These are phyloP conservation scores for Ormyrus nitidulus DNA, from an alignment of 2,888 invertebrate species.

Conservation along the genomic window DNA sequence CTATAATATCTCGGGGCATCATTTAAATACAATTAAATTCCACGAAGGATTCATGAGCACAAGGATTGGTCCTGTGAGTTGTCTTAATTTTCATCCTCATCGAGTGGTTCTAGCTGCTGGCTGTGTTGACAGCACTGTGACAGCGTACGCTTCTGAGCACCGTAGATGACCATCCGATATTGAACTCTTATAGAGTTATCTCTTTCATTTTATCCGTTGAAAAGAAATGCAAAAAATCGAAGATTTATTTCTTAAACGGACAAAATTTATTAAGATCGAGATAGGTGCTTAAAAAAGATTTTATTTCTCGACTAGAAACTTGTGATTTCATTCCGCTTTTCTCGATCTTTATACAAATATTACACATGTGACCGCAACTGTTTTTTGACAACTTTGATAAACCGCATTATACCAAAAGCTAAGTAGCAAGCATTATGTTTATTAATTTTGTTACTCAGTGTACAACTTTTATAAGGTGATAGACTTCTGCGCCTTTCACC, in stretches of 20 bases:
- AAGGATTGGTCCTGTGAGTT: conserved; percentile 90
- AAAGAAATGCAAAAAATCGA: background rate
- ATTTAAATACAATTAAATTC: conserved; percentile 88
- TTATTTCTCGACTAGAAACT: conserved; percentile 44
- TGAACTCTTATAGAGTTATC: conserved; percentile 67
- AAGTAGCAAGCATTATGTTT: conserved; percentile 28
- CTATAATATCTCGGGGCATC: conserved; percentile 84
- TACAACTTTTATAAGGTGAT: conserved; percentile 33
- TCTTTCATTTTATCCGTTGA: conserved; percentile 44
- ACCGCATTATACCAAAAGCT: conserved; percentile 44
- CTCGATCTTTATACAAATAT: conserved; percentile 30
- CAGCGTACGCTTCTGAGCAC: conserved; percentile 85
- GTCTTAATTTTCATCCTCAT: conserved; percentile 93
- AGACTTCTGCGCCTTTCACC: conserved; percentile 14
- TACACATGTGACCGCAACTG: conserved; percentile 9
- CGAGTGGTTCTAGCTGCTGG: conserved; percentile 91
- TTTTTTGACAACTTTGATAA: conserved; percentile 28
- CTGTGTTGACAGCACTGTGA: conserved; percentile 89
- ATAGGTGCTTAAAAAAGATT: conserved; percentile 26
- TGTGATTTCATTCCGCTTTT: conserved; percentile 28
- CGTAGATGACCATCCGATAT: conserved; percentile 80
- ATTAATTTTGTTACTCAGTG: conserved; percentile 45
- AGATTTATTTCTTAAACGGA: conserved; percentile 10
- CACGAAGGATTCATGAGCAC: conserved; percentile 94
- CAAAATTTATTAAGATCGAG: conserved; percentile 10